Conservation (phyloP, 2,797 vertebrate species). For the Alosa sapidissima region DNA sequence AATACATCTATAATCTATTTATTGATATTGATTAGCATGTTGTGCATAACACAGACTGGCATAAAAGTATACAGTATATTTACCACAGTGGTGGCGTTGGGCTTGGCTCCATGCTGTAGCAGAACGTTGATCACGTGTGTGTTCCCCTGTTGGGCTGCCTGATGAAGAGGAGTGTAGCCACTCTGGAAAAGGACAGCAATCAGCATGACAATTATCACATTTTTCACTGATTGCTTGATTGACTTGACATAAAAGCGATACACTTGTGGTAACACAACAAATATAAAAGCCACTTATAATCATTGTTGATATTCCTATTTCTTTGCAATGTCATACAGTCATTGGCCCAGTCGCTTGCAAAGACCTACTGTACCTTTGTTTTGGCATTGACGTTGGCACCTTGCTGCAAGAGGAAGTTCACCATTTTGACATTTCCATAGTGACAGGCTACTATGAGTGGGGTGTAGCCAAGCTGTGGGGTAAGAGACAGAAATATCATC, state of each 20-base stretch:
- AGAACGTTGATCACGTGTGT: constrained; percentile 79
- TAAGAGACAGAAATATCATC: constrained; percentile 59
- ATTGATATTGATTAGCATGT: no score
- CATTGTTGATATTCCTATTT: background rate
- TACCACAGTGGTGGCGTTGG: constrained; percentile 90
- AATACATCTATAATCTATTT: background rate
- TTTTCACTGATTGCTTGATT: background rate
- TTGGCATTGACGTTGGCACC: constrained; percentile 85
- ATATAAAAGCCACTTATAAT: background rate
- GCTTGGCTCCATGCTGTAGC: constrained; percentile 90
- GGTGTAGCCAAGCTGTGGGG: constrained; percentile 90
- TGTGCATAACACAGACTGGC: no score
- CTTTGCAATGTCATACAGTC: background rate
- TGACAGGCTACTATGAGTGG: constrained; percentile 97
- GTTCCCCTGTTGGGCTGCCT: constrained; percentile 92
- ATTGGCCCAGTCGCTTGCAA: background rate
- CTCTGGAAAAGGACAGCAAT: constrained; percentile 68
- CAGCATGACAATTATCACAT: background rate
- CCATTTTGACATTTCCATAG: constrained; percentile 95
- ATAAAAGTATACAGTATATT: constrained; percentile 44
- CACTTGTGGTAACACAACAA: background rate
- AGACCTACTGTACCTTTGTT: constrained; percentile 83
- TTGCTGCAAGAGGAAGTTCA: constrained; percentile 91
- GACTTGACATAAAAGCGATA: background rate
- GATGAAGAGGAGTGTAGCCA: constrained; percentile 92